These are phyloP conservation scores for Hirudo medicinalis DNA, from an alignment of 1,140 invertebrate species.

Conservation along the genomic window DNA sequence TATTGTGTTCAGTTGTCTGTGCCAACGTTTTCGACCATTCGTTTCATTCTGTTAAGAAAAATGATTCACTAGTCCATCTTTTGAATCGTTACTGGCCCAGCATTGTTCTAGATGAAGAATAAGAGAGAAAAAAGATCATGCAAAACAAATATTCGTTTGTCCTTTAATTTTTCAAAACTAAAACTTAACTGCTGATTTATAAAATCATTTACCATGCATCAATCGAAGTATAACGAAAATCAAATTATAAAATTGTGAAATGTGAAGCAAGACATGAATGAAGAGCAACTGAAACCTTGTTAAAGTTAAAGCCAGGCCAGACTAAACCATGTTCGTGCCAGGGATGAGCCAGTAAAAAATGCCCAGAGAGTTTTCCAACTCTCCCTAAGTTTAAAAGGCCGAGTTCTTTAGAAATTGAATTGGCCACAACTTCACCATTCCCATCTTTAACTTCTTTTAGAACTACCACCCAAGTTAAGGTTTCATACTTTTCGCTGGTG, in stretches of 20 bases:
- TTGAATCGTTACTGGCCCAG: too few species aligned
- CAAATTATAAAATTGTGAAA: slow-evolving; percentile 4
- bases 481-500: slow-evolving; percentile 6
- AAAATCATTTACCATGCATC: too few species aligned
- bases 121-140: too few species aligned
- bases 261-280: neutral
- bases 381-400: slow-evolving; percentile 15
- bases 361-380: slow-evolving; percentile 16
- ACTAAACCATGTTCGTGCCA: neutral
- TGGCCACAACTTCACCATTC: neutral
- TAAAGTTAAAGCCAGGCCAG: too few species aligned
- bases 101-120: too few species aligned
- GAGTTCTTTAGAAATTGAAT: slow-evolving; percentile 19
- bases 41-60: too few species aligned
- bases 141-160: too few species aligned
- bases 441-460: neutral
- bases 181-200: too few species aligned
- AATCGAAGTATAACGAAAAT: too few species aligned
- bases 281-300: neutral
- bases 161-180: too few species aligned
- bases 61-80: too few species aligned
- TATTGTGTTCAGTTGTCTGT: neutral
- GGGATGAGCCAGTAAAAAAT: slow-evolving; percentile 22
- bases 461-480: slow-evolving; percentile 10
- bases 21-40: too few species aligned